A percentile compares a stretch with the other conserved stretches of the same genome.
phyloP scores from a whole-genome alignment of 2,888 invertebrate genomes.

The Tricholauxania praeusta region DNA sequence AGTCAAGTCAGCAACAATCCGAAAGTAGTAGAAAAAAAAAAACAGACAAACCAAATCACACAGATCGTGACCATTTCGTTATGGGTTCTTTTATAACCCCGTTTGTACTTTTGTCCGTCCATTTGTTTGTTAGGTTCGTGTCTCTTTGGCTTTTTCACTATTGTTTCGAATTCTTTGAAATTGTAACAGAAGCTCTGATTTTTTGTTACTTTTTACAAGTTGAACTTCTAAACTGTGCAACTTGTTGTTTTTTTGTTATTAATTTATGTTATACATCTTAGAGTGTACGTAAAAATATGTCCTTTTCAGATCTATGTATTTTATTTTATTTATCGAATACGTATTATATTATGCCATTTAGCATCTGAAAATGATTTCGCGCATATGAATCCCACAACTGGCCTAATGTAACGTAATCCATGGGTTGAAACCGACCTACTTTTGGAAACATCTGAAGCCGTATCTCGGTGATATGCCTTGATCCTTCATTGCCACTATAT shows the following conservation, averaged over 20 bases:
- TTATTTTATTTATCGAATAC: too few relatives aligned
- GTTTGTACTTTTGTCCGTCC: constrained; percentile 14
- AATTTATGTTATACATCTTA: not conserved
- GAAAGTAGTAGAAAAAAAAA: not conserved
- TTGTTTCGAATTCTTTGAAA: constrained; percentile 5
- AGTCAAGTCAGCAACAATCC: constrained; percentile 22
- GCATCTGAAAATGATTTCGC: too few relatives aligned
- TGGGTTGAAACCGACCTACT: too few relatives aligned
- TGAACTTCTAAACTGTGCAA: constrained; percentile 29
- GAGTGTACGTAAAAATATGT: not conserved
- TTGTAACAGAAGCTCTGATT: constrained; percentile 28
- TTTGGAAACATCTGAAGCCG: too few relatives aligned
- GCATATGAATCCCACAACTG: too few relatives aligned
- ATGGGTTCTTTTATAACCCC: constrained; percentile 14
- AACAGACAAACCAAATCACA: not conserved
- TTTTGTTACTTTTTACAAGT: constrained; percentile 22
- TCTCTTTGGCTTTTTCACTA: not conserved
- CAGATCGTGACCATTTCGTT: constrained; percentile 34
- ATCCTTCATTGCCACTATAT: too few relatives aligned
- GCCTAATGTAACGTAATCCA: too few relatives aligned
- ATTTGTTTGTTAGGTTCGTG: constrained; percentile 25
- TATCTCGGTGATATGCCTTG: too few relatives aligned
- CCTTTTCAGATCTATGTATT: too few relatives aligned
- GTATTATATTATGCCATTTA: too few relatives aligned
- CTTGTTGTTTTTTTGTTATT: not conserved